A percentile compares a stretch with the other conserved stretches of the same genome.
Evolutionary conservation across 2,797 vertebrate species (phyloP).

Genomic region (Sebastes glaucus): DNA sequence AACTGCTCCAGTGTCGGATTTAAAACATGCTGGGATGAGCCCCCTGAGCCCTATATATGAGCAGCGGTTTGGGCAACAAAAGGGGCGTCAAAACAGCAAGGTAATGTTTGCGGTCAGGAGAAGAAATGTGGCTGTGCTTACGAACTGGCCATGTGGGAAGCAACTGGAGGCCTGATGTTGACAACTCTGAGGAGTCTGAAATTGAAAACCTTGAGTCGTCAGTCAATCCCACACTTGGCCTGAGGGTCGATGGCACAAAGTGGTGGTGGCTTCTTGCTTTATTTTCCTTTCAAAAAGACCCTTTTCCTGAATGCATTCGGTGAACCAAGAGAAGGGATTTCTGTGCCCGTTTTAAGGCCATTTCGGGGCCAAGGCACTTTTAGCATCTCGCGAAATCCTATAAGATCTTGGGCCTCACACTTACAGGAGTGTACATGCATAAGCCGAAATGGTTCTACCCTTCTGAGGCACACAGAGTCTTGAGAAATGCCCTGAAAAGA

Average conservation of each 20-base stretch:
- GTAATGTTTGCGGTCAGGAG: constrained; percentile 46
- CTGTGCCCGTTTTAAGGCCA: constrained; percentile 5
- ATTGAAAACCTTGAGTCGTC: constrained; percentile 66
- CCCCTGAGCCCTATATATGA: constrained; percentile 36
- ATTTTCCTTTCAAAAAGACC: constrained; percentile 58
- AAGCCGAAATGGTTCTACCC: background rate
- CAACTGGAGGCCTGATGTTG: constrained; percentile 61
- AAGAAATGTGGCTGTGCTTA: constrained; percentile 47
- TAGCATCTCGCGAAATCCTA: background rate
- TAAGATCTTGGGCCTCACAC: background rate
- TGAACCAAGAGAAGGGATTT: constrained; percentile 25
- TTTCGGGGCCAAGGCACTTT: background rate
- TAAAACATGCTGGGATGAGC: constrained; percentile 60
- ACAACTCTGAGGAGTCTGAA: constrained; percentile 71
- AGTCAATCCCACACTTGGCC: constrained; percentile 60
- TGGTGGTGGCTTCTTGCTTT: constrained; percentile 46
- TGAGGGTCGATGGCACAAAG: constrained; percentile 43
- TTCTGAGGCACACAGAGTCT: background rate
- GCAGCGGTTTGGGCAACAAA: constrained; percentile 42
- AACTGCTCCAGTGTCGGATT: constrained; percentile 50
- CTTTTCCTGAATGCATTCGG: constrained; percentile 43
- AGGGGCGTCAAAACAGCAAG: constrained; percentile 47
- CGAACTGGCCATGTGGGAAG: constrained; percentile 45
- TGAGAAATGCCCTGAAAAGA: constrained; percentile 10
- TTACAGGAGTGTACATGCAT: background rate